These are phyloP conservation scores for Cistogaster globosa DNA, from an alignment of 2,888 invertebrate species.

Conservation along the genomic window DNA sequence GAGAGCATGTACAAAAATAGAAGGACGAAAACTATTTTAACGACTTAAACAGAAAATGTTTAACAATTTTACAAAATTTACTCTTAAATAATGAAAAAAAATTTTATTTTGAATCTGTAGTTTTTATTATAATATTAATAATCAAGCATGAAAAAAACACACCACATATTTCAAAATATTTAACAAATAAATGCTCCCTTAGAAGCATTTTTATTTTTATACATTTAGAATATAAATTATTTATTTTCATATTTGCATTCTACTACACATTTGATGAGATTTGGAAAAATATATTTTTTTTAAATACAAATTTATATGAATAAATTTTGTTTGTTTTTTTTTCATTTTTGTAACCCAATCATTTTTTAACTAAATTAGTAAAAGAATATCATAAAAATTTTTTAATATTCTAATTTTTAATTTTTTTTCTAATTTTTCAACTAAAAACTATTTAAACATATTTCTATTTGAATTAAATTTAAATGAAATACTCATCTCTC, in stretches of 20 bases:
- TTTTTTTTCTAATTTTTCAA: constrained; percentile 17
- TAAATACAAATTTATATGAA: background rate
- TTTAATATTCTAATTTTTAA: background rate
- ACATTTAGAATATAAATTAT: background rate
- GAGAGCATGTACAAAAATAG: no score
- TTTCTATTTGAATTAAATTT: constrained; percentile 27
- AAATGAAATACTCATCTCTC: constrained; percentile 22
- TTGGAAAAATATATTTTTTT: background rate
- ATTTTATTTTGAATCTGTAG: no score
- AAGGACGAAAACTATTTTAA: no score
- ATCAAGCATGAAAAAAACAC: no score
- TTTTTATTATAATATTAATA: no score
- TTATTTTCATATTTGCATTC: constrained; percentile 11
- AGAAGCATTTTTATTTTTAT: background rate
- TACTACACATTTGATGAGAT: constrained; percentile 5
- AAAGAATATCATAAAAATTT: constrained; percentile 5
- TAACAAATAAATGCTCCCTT: background rate
- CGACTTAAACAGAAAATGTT: no score
- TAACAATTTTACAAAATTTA: no score
- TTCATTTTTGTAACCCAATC: constrained; percentile 9
- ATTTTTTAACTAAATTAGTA: constrained; percentile 45
- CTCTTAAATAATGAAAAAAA: no score
- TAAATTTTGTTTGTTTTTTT: background rate
- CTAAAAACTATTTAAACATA: constrained; percentile 23
- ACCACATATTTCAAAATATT: background rate